Evolutionary conservation across 2,797 vertebrate genomes (phyloP), one percentile per base, ranked within the genome.

Genomic region (Sebastes hubbsi): DNA sequence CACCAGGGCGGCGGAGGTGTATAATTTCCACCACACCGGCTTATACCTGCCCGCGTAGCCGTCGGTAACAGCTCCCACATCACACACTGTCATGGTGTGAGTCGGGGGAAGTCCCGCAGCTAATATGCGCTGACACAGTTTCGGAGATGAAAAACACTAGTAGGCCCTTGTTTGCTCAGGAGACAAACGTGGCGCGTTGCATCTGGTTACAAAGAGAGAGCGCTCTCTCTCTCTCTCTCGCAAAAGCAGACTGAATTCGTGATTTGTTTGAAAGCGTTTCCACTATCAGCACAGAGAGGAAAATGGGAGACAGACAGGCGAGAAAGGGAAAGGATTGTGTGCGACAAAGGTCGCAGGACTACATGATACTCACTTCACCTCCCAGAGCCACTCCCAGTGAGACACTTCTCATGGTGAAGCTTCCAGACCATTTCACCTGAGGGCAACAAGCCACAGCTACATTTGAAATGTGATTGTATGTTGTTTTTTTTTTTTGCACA

Each of bases 51-150:
- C 75, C 65, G 83, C 30, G 25, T 59, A 77, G 83, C 70, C 78
- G 81, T 76, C 71, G 64, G 72, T 87, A 90, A 89, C 78, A 81
- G 30, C 72, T 83, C 83, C 82, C 75, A 87, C 83, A 92, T 90
- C 84, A 78, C 86, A 89, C 83, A 70, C 72, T 85, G 88, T 88
- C 85, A 86, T 36, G 13, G 68, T 59, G 4, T 88, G 87, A 92
- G 84, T 91, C 87, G 87, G 75, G 76, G 88, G 86, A 91, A 89
- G 88, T 82, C 83, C 88, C 81, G 27, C 77, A 36, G 84, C 74
- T 80, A 81, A 76, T 76, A 64, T 59, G 72, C 64, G 24, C 78
- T 83, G 88, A 88, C 86, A 87, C 72, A 54, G 59, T 89, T 85
- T 83, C 46, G 1, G 72, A 60, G 75, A 88, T 79, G 64, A 89